These are phyloP conservation scores for Hucho hucho DNA, from an alignment of 2,113 vertebrate genomes.

Conservation along the genomic window DNA sequence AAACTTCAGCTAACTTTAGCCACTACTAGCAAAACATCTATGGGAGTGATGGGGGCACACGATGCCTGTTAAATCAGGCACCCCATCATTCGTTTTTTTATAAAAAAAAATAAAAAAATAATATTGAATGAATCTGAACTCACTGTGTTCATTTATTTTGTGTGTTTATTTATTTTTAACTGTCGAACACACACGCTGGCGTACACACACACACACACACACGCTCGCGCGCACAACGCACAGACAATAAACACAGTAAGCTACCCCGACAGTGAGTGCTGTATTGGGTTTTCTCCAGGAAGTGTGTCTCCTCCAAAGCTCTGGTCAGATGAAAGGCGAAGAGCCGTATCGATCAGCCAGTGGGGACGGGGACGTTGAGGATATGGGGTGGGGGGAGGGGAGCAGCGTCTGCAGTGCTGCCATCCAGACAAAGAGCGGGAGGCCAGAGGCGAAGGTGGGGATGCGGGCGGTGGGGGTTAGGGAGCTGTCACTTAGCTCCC, in stretches of 20 bases:
- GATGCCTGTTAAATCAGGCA: too few species aligned
- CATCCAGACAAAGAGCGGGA: constrained; percentile 71
- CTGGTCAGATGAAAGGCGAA: constrained; percentile 84
- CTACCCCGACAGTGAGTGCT: constrained; percentile 59
- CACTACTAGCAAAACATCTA: too few species aligned
- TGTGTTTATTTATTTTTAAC: constrained; percentile 32
- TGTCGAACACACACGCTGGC: constrained; percentile 26
- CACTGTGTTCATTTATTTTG: neutral
- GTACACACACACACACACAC: neutral
- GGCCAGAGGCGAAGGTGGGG: constrained; percentile 57
- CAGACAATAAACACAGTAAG: constrained; percentile 29
- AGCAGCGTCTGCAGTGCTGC: constrained; percentile 69
- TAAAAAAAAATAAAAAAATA: too few species aligned
- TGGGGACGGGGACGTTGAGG: constrained; percentile 38
- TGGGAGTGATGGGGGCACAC: too few species aligned
- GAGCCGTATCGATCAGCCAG: constrained; percentile 77
- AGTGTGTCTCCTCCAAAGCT: constrained; percentile 74
- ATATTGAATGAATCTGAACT: neutral
- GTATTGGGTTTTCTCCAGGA: constrained; percentile 81
- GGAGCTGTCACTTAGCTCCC: constrained; percentile 63
- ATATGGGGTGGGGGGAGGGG: constrained; percentile 54
- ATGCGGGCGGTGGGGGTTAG: constrained; percentile 25
- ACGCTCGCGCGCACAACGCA: too few species aligned
- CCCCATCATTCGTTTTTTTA: too few species aligned
- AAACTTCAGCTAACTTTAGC: too few species aligned